Evolutionary conservation across 1,140 invertebrate species (phyloP), one percentile per base, ranked within the genome.

Genomic region (Lasioglossum albipes): DNA sequence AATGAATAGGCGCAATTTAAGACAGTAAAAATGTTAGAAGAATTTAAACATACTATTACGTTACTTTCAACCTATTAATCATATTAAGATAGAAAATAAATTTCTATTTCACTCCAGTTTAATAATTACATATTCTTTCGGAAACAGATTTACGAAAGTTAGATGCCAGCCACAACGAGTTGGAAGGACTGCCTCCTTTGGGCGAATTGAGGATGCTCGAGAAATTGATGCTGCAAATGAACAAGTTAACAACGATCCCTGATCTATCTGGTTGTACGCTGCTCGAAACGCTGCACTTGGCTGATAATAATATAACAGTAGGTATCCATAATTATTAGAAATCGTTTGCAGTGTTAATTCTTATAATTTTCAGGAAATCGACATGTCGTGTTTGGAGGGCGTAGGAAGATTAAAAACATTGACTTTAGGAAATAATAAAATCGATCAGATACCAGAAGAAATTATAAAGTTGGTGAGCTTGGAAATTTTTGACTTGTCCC

Each of bases 161-260:
- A 79, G 95, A 96, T 91, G 88, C 94, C 13, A 95, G 93, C 59
- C 94, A 94, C 82, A 96, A 96, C 89, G 84, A 94, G 52, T 86
- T 96, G 27, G 94, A 94, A 75, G 87, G 89, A 42, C 88, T 98
- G 59, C 97, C 97, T n/a, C 93, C 95, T 64, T 93, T 98, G 85
- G 96, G 96, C 27, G 95, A 97, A 90, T 92, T 98, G n/a, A 91
- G 95, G 54, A 96, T 97, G 92, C 93, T 98, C 82, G 96, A 98
- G 92, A 94, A 95, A 81, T 90, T 99, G 0, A 96, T 97, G 91
- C 94, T 97, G 16, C 96, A 97, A 83, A 96, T 97, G 85, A 97
- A 97, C 91, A 94, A 96, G 85, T 95, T 97, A 86, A 92, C 93
- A 87, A 91, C 93, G 76, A 94, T 96, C 84, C 96, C 96, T 12